These are phyloP conservation scores for Bubo scandiacus DNA, from an alignment of 2,113 vertebrate genomes.

Conservation along the genomic window DNA sequence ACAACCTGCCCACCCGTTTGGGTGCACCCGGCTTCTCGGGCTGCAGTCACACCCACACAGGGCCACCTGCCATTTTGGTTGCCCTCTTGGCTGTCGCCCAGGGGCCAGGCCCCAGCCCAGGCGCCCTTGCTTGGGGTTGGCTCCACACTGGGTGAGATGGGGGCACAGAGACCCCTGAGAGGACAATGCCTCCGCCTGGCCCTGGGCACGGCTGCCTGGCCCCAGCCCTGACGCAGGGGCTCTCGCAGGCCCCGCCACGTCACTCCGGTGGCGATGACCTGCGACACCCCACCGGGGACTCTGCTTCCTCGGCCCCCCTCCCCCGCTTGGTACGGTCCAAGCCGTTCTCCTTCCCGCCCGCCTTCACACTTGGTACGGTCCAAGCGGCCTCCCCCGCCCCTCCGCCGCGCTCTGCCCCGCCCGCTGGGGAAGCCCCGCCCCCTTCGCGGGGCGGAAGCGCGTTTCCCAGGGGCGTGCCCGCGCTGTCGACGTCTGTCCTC, in stretches of 20 bases:
- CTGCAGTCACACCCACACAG: fast-evolving
- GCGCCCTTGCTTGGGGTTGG: too few species aligned
- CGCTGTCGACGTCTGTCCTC: fast-evolving
- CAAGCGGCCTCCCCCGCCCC: background rate
- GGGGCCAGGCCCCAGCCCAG: too few species aligned
- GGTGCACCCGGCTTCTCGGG: fast-evolving
- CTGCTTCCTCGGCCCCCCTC: fast-evolving
- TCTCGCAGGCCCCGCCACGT: background rate
- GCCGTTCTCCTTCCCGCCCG: background rate
- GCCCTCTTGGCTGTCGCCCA: background rate
- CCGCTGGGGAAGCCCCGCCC: too few species aligned
- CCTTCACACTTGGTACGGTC: background rate
- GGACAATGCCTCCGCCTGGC: background rate
- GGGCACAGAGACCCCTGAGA: background rate
- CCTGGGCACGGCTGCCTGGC: too few species aligned
- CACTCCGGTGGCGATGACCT: background rate
- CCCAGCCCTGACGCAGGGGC: too few species aligned
- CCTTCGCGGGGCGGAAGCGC: background rate
- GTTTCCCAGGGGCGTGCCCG: fast-evolving
- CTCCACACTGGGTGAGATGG: too few species aligned
- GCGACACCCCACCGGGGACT: background rate
- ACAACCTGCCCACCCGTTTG: fast-evolving
- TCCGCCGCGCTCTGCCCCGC: fast-evolving
- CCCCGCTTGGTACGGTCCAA: background rate
- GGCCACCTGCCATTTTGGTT: background rate